Conservation (phyloP, 2,113 vertebrate species). For the Albula goreensis region DNA sequence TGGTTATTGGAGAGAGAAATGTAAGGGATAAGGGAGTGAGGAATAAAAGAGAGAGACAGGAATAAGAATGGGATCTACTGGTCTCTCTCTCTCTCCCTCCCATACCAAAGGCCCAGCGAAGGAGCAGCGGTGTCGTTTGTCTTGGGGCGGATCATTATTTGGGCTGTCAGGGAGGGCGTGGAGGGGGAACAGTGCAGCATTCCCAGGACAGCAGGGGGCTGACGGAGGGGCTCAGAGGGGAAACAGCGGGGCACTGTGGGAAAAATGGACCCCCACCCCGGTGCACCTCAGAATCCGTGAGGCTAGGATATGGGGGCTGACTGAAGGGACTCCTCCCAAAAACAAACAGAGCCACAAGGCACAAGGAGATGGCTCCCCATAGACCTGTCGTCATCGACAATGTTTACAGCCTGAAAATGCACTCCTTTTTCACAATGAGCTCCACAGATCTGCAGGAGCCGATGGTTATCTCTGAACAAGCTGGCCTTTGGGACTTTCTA, state of each 20-base stretch:
- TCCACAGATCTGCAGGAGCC: no score
- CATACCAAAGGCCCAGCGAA: constrained; percentile 62
- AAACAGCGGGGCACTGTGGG: constrained; percentile 63
- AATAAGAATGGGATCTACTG: neutral
- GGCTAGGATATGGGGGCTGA: neutral
- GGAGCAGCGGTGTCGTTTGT: constrained; percentile 47
- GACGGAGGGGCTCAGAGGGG: constrained; percentile 49
- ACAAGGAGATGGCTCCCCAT: neutral
- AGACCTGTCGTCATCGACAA: neutral
- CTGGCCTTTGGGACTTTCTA: no score
- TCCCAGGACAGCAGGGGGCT: constrained; percentile 59
- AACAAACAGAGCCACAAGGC: neutral
- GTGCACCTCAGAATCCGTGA: neutral
- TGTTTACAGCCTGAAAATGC: neutral
- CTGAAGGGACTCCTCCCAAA: no score
- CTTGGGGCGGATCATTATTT: constrained; percentile 65
- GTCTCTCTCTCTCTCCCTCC: constrained; percentile 12
- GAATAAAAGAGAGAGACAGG: neutral
- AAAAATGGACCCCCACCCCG: constrained; percentile 45
- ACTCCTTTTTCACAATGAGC: no score
- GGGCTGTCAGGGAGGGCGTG: constrained; percentile 65
- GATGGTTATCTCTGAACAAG: no score
- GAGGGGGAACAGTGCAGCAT: constrained; percentile 58
- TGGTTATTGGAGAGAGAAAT: neutral
- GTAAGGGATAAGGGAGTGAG: neutral